These are phyloP conservation scores for Corynorhinus townsendii DNA, from an alignment of 2,113 vertebrate species.

Conservation along the genomic window DNA sequence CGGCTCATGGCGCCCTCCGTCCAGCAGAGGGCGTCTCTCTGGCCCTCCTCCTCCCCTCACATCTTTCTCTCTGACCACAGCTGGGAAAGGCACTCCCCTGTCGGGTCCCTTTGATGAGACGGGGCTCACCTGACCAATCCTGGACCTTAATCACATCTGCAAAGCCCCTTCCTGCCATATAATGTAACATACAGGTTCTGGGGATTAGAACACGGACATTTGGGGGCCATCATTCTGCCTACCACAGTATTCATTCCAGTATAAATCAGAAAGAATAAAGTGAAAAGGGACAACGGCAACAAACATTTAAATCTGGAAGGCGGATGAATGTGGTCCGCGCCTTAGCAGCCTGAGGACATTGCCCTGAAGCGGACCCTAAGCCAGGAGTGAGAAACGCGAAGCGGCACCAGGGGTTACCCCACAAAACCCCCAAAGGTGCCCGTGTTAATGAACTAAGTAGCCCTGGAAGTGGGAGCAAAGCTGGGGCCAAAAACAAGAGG, in stretches of 20 bases:
- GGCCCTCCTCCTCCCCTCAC: fast-evolving
- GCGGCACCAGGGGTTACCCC: neutral
- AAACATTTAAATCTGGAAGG: neutral
- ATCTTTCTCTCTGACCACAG: neutral
- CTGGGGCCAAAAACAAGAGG: neutral
- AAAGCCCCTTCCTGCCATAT: neutral
- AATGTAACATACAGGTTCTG: neutral
- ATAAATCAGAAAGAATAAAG: neutral
- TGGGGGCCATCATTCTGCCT: neutral
- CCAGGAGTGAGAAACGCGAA: neutral
- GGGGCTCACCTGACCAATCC: neutral
- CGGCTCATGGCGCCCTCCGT: too few species aligned
- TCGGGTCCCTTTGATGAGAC: neutral
- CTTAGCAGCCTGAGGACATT: too few species aligned
- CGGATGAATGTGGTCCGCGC: fast-evolving
- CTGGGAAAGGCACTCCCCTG: neutral
- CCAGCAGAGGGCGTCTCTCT: neutral
- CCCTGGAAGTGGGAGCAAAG: neutral
- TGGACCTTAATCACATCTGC: neutral
- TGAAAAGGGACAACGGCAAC: too few species aligned
- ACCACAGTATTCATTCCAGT: too few species aligned
- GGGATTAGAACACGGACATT: neutral
- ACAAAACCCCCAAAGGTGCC: neutral
- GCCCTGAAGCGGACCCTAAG: neutral
- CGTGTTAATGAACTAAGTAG: neutral